Conservation (phyloP, 1,140 invertebrate species). For the Parapsyche elsis region DNA sequence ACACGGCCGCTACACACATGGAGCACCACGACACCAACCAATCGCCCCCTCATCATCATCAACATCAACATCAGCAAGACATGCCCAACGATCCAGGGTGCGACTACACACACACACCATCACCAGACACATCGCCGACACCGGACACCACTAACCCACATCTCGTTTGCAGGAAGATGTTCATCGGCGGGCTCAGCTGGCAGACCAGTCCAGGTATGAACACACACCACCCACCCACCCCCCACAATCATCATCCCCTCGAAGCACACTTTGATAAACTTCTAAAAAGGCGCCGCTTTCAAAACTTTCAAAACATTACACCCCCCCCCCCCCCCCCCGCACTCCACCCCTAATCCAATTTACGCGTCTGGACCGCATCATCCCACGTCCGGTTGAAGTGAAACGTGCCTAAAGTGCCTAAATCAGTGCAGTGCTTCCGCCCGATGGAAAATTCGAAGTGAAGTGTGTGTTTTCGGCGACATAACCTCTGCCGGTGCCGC, state of each 20-base stretch:
- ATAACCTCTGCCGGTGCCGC: conserved; percentile 35
- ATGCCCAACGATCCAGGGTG: conserved; percentile 92
- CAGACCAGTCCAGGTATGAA: conserved; percentile 92
- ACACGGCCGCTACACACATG: conserved; percentile 58
- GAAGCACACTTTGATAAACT: neutral
- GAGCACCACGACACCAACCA: conserved; percentile 51
- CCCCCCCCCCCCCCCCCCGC: too few species aligned
- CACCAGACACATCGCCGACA: conserved; percentile 49
- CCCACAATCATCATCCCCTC: neutral
- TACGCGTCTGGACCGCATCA: neutral
- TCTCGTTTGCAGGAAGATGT: conserved; percentile 97
- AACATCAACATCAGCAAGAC: conserved; percentile 67
- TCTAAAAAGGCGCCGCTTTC: neutral
- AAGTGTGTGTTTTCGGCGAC: conserved; percentile 29
- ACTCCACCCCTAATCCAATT: neutral
- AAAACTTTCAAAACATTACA: conserved; percentile 25
- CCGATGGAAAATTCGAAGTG: neutral
- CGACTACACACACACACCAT: conserved; percentile 59
- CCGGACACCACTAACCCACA: conserved; percentile 58
- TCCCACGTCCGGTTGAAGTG: conserved; percentile 19
- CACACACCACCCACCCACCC: neutral
- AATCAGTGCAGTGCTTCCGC: too few species aligned
- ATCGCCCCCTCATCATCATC: conserved; percentile 40
- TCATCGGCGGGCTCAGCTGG: conserved; percentile 99
- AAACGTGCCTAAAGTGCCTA: conserved; percentile 2